phyloP scores from a whole-genome alignment of 2,113 vertebrate genomes.

The Crotalus viridis region DNA sequence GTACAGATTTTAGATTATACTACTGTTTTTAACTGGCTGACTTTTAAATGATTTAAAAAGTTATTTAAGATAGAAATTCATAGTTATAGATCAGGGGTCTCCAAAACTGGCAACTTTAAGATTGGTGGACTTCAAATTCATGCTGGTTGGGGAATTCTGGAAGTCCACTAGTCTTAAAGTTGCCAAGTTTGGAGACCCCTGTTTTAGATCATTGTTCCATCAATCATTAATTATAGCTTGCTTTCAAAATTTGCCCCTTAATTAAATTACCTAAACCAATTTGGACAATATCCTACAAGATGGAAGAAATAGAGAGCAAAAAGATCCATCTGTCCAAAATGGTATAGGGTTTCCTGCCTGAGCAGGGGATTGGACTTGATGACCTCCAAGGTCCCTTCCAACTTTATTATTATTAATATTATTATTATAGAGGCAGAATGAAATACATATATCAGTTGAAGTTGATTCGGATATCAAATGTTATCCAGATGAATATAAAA shows the following conservation, averaged over 20 bases:
- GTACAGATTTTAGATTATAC: background rate
- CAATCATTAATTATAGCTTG: background rate
- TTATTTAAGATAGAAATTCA: background rate
- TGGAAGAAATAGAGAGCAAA: background rate
- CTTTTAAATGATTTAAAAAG: background rate
- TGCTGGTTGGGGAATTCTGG: background rate
- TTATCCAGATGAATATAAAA: background rate
- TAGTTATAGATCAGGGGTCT: background rate
- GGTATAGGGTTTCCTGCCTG: no score
- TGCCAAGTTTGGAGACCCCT: background rate
- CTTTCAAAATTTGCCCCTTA: background rate
- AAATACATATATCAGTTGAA: background rate
- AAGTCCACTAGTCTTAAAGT: background rate
- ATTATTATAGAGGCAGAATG: background rate
- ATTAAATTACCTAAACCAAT: background rate
- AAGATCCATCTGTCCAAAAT: background rate
- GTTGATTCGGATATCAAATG: background rate
- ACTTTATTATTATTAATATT: no score
- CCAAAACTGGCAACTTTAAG: background rate
- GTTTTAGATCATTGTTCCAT: background rate
- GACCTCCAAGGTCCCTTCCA: no score
- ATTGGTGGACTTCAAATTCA: background rate
- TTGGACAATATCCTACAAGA: background rate
- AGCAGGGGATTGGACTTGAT: no score
- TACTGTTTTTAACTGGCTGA: background rate